Evolutionary conservation across 2,113 vertebrate genomes (phyloP).

Genomic region (Clarias magur): DNA sequence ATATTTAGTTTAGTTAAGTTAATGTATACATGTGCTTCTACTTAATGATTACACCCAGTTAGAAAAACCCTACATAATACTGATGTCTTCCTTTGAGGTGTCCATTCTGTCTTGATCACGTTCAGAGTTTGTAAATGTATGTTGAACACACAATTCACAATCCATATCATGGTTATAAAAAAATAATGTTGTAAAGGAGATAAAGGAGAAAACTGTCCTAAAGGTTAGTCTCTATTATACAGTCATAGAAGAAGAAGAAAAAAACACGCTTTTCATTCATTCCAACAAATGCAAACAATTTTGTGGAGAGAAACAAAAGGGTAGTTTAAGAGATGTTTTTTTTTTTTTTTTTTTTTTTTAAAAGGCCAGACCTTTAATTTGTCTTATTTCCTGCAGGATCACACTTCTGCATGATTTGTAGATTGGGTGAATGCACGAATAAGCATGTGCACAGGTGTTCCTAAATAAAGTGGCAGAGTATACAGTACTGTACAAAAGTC

Average conservation of each 20-base stretch:
- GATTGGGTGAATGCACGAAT: background rate
- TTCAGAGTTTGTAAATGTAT: background rate
- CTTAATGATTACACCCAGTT: background rate
- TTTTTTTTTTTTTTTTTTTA: too few species aligned
- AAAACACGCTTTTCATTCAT: too few species aligned
- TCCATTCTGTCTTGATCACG: background rate
- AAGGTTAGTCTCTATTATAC: background rate
- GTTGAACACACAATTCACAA: background rate
- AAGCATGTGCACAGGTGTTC: background rate
- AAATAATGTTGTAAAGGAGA: background rate
- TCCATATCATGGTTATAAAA: background rate
- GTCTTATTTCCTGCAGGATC: background rate
- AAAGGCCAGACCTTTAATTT: background rate
- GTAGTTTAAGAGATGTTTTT: background rate
- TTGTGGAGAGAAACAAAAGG: background rate
- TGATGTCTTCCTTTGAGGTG: background rate
- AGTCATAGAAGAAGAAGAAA: background rate
- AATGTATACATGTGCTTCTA: background rate
- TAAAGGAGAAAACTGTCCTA: background rate
- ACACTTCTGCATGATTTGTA: background rate
- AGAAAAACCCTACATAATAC: background rate
- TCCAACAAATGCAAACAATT: background rate
- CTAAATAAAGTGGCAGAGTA: background rate
- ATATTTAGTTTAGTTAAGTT: background rate
- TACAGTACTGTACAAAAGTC: background rate